phyloP scores from a whole-genome alignment of 1,140 invertebrate species.

The Streblospio benedicti region DNA sequence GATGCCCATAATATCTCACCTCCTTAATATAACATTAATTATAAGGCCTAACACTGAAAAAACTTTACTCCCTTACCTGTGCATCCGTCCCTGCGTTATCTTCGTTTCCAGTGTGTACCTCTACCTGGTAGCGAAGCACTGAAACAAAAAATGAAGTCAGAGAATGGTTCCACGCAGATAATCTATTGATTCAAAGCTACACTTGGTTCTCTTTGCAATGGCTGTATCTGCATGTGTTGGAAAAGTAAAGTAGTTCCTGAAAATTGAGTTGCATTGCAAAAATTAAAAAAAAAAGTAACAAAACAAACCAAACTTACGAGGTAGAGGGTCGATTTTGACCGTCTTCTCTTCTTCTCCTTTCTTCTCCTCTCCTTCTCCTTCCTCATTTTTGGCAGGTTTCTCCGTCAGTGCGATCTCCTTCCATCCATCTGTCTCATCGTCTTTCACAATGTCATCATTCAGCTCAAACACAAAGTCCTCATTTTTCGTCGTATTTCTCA shows the following conservation, averaged over 20 bases:
- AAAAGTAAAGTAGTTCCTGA: not conserved
- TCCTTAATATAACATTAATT: constrained; percentile 22
- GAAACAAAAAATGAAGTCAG: not conserved
- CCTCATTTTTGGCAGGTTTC: no score
- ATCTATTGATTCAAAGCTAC: no score
- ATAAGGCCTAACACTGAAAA: no score
- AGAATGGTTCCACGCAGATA: no score
- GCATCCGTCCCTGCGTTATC: constrained; percentile 21
- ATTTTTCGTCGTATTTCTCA: not conserved
- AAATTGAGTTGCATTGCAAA: not conserved
- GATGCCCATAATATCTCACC: constrained; percentile 18
- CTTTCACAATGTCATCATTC: constrained; percentile 22
- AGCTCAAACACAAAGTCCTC: constrained; percentile 8
- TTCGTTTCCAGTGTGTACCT: constrained; percentile 20
- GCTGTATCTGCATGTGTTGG: no score
- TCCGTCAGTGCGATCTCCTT: constrained; percentile 20
- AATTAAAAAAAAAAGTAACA: not conserved
- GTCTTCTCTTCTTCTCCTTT: not conserved
- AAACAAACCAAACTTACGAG: not conserved
- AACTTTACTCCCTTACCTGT: no score
- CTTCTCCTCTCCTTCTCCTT: no score
- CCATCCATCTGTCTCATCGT: constrained; percentile 30
- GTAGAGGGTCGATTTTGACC: not conserved
- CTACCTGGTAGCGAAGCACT: constrained; percentile 14
- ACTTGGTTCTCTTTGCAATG: no score